These are phyloP conservation scores for Caenorhabditis wallacei DNA, from an alignment of 2,888 invertebrate species.

Conservation along the genomic window DNA sequence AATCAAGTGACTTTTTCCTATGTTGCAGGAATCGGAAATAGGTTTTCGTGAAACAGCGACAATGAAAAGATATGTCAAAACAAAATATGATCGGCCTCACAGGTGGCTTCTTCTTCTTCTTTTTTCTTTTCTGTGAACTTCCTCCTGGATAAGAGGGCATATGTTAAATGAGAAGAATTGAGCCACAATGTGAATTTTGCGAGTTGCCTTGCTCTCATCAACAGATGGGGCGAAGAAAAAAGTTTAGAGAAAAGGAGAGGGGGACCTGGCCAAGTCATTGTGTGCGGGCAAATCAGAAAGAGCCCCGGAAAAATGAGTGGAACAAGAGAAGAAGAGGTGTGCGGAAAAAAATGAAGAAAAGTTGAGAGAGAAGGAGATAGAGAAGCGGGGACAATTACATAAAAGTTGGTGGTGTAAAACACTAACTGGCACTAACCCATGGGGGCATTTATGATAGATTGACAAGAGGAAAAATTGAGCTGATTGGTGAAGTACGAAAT, in stretches of 20 bases:
- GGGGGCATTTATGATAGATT: slow-evolving; percentile 15
- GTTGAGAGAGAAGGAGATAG: slow-evolving; percentile 6
- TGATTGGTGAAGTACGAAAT: not conserved
- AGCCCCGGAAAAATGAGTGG: slow-evolving; percentile 20
- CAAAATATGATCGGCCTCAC: not conserved
- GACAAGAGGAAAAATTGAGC: not conserved
- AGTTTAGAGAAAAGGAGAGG: not conserved
- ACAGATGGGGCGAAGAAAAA: slow-evolving; percentile 44
- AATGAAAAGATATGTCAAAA: slow-evolving; percentile 12
- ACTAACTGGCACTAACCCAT: slow-evolving; percentile 39
- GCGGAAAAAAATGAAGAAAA: slow-evolving; percentile 27
- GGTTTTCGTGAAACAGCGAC: not conserved
- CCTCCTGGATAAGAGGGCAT: slow-evolving; percentile 31
- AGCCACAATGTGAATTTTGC: slow-evolving; percentile 29
- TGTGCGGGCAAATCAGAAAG: slow-evolving; percentile 27
- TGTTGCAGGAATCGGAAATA: too few relatives aligned
- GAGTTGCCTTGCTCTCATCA: slow-evolving; percentile 54
- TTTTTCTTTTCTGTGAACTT: slow-evolving; percentile 31
- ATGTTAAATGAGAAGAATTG: slow-evolving; percentile 21
- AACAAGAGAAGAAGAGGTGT: slow-evolving; percentile 28
- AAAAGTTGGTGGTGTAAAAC: slow-evolving; percentile 51
- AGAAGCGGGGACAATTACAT: slow-evolving; percentile 49
- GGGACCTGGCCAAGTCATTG: slow-evolving; percentile 47
- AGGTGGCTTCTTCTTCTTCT: slow-evolving; percentile 32
- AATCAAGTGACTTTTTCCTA: too few relatives aligned